Evolutionary conservation across 2,113 vertebrate species (phyloP).

Genomic region (Phainopepla nitens): DNA sequence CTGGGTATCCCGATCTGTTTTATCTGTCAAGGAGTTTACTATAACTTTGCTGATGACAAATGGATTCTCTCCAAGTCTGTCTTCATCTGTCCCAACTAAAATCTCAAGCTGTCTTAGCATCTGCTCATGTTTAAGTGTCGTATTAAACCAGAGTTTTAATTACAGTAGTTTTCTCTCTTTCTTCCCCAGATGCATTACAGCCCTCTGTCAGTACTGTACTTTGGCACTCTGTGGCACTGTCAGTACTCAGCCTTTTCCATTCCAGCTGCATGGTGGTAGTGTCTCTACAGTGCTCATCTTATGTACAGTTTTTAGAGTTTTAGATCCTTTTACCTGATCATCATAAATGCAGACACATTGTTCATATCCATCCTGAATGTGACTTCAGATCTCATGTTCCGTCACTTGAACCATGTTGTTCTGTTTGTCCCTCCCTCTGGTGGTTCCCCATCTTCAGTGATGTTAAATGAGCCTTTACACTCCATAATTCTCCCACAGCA

Average conservation of each 20-base stretch:
- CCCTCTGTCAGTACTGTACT: neutral
- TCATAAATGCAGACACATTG: neutral
- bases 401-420: rapidly evolving
- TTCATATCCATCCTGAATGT: neutral
- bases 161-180: neutral
- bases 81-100: neutral
- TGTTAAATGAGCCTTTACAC: neutral
- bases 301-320: neutral
- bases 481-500: neutral
- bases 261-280: neutral
- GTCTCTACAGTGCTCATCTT: neutral
- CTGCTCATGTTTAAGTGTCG: neutral
- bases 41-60: neutral
- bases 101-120: neutral
- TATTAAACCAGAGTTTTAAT: neutral
- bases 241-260: neutral
- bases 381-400: neutral
- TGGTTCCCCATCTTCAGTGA: neutral
- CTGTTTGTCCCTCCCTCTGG: neutral
- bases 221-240: neutral
- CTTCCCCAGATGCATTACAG: neutral
- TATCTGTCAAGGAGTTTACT: neutral
- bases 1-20: neutral
- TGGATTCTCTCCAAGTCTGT: neutral
- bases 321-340: neutral